These are phyloP conservation scores for Coranthus polyacanthus DNA, from an alignment of 2,797 vertebrate genomes.

Conservation along the genomic window DNA sequence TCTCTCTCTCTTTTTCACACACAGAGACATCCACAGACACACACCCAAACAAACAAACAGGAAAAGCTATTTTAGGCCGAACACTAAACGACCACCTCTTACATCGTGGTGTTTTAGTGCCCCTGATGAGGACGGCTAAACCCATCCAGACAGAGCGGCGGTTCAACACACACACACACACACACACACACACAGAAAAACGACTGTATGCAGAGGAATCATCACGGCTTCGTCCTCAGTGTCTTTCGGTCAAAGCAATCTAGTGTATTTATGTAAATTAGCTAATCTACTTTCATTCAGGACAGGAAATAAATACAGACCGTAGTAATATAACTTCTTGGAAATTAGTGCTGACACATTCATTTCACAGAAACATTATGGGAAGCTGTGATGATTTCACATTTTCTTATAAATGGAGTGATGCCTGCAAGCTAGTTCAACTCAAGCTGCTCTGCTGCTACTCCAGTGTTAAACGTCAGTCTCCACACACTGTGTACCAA, in stretches of 20 bases:
- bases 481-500: too few species aligned
- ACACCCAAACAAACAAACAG: conserved; percentile 33
- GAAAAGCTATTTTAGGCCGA: conserved; percentile 53
- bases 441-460: too few species aligned
- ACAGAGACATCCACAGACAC: conserved; percentile 24
- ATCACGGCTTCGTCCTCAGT: conserved; percentile 13
- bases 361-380: too few species aligned
- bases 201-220: conserved; percentile 13
- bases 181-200: conserved; percentile 15
- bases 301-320: neutral
- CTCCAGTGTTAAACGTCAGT: too few species aligned
- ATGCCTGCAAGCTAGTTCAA: too few species aligned
- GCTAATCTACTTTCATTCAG: conserved; percentile 16
- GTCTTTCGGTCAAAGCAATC: conserved; percentile 31
- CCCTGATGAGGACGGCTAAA: conserved; percentile 46
- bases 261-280: conserved; percentile 12
- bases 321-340: neutral
- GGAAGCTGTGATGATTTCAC: too few species aligned
- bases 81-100: conserved; percentile 60
- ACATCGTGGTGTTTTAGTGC: conserved; percentile 59
- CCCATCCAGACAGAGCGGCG: conserved; percentile 33
- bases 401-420: too few species aligned
- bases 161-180: conserved; percentile 15
- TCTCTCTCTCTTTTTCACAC: conserved; percentile 6
- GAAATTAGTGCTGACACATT: neutral